These are phyloP conservation scores for Colletes latitarsis DNA, from an alignment of 1,140 invertebrate genomes.

Conservation along the genomic window DNA sequence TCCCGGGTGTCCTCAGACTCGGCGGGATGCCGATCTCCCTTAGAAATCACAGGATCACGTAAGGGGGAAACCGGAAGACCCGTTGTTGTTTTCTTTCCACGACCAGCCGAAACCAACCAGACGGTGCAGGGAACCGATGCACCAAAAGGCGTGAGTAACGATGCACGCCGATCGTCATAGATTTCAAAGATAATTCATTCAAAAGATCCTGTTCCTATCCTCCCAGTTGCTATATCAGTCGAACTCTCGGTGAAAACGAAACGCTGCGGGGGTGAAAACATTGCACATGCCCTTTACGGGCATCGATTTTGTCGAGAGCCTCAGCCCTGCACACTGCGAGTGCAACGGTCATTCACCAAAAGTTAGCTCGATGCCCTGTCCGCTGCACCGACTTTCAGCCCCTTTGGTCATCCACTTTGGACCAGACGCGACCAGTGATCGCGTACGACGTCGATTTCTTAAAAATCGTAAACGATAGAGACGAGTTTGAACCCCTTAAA, in stretches of 20 bases:
- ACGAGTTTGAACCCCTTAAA: too few relatives aligned
- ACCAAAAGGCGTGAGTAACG: constrained; percentile 58
- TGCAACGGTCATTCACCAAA: constrained; percentile 26
- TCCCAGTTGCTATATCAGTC: too few relatives aligned
- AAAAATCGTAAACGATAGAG: too few relatives aligned
- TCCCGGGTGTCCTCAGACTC: constrained; percentile 28
- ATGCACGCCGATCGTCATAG: not conserved
- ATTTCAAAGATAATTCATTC: too few relatives aligned
- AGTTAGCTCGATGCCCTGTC: constrained; percentile 5
- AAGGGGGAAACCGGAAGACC: constrained; percentile 44
- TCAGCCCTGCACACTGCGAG: constrained; percentile 8
- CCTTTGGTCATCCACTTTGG: too few relatives aligned
- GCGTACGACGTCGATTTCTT: too few relatives aligned
- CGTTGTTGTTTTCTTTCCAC: not conserved
- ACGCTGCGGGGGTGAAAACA: constrained; percentile 12
- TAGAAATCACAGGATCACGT: constrained; percentile 77
- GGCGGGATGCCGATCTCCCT: constrained; percentile 73
- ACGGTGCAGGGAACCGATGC: constrained; percentile 50
- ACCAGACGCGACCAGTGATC: too few relatives aligned
- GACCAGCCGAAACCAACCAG: not conserved
- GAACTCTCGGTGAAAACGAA: not conserved
- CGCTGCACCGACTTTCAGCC: not conserved
- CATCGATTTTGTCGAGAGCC: constrained; percentile 43
- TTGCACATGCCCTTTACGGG: constrained; percentile 17
- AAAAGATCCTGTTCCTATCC: too few relatives aligned